Evolutionary conservation across 64 coral and sea anemone genomes (phyloP).

Genomic region (Acropora tenuis): DNA sequence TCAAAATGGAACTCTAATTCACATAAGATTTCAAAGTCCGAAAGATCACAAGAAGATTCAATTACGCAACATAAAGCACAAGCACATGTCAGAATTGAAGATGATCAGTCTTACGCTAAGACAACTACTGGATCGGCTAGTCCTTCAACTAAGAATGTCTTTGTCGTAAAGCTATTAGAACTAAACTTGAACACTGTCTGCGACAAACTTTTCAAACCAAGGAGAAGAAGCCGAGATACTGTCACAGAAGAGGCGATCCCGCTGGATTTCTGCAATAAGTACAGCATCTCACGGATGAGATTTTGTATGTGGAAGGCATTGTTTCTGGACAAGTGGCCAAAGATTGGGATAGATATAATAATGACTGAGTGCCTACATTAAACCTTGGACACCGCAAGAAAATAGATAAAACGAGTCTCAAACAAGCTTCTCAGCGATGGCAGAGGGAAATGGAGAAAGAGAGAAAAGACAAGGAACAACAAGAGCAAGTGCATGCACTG

Average conservation of each 20-base stretch:
- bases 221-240: neutral
- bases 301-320: neutral
- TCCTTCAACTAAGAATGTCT: neutral
- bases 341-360: too few species aligned
- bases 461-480: too few species aligned
- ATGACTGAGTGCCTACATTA: too few species aligned
- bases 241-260: conserved; percentile 19
- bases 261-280: too few species aligned
- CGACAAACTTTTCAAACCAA: conserved; percentile 37
- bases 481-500: too few species aligned
- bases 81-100: conserved; percentile 10
- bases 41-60: conserved; percentile 20
- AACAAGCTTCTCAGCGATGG: too few species aligned
- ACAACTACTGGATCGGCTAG: conserved; percentile 48
- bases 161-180: conserved; percentile 41
- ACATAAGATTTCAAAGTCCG: conserved; percentile 18
- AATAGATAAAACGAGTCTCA: too few species aligned
- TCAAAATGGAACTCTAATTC: conserved; percentile 54
- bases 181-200: conserved; percentile 62
- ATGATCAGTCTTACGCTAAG: conserved; percentile 63
- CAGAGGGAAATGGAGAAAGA: too few species aligned
- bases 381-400: too few species aligned
- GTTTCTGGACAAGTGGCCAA: too few species aligned
- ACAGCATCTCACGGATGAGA: too few species aligned
- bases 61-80: neutral